phyloP scores from a whole-genome alignment of 2,113 vertebrate genomes.

The Forbesichthys papilliferus region DNA sequence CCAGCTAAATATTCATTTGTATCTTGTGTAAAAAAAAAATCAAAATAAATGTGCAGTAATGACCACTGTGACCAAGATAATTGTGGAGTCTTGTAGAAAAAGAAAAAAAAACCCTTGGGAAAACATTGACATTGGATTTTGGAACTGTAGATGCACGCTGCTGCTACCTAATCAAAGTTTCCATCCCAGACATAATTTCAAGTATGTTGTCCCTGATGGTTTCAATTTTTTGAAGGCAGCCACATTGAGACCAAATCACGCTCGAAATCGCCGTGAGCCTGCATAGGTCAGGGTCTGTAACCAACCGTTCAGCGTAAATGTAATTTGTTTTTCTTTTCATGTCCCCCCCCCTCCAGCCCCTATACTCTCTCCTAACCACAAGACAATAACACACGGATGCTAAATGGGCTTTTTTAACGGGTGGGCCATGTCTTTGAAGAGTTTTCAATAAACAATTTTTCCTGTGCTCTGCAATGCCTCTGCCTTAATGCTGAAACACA shows the following conservation, averaged over 20 bases:
- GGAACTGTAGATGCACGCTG: background rate
- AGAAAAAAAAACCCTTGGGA: background rate
- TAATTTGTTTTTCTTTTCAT: conserved; percentile 32
- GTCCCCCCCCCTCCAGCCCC: conserved; percentile 23
- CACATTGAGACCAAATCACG: conserved; percentile 13
- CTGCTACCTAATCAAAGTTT: background rate
- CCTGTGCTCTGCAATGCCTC: conserved; percentile 40
- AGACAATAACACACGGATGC: conserved; percentile 55
- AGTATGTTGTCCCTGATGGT: conserved; percentile 27
- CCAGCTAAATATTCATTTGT: too few species aligned
- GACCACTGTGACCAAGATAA: background rate
- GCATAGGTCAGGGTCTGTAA: conserved; percentile 25
- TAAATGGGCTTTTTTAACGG: conserved; percentile 32
- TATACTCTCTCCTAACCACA: conserved; percentile 37
- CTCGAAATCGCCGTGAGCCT: conserved; percentile 18
- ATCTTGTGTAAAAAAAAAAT: too few species aligned
- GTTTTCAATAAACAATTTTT: conserved; percentile 64
- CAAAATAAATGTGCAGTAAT: too few species aligned
- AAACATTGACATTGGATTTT: background rate
- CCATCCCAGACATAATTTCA: conserved; percentile 27
- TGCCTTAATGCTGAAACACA: conserved; percentile 34
- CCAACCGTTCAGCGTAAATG: conserved; percentile 27
- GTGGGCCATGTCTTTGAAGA: conserved; percentile 37
- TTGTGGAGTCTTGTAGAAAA: background rate
- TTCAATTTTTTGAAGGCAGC: conserved; percentile 5